Evolutionary conservation across 1,140 invertebrate species (phyloP).

Genomic region (Dendrolimus kikuchii): DNA sequence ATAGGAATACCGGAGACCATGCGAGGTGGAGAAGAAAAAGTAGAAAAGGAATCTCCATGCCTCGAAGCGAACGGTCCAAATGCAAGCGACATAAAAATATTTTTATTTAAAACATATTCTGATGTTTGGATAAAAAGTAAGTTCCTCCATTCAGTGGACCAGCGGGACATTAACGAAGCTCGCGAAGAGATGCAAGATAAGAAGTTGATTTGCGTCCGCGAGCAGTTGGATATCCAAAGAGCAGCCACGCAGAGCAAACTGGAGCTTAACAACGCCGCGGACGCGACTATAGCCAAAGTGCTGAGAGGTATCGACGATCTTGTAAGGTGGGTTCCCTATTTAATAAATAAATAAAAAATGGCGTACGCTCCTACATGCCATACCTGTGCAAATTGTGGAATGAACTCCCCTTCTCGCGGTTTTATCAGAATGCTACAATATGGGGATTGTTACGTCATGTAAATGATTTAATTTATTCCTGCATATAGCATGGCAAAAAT

Average conservation of each 20-base stretch:
- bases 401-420: too few species aligned
- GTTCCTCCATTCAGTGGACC: constrained; percentile 38
- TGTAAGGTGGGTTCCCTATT: constrained; percentile 34
- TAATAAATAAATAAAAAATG: background rate
- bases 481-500: too few species aligned
- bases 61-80: too few species aligned
- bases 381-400: too few species aligned
- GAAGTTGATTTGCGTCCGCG: constrained; percentile 17
- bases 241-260: constrained; percentile 18
- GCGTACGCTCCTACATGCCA: too few species aligned
- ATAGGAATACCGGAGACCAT: too few species aligned
- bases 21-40: too few species aligned
- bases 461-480: too few species aligned
- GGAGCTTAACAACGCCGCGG: constrained; percentile 30
- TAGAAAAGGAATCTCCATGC: too few species aligned
- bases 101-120: background rate
- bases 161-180: constrained; percentile 51
- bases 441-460: too few species aligned
- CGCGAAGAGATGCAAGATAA: constrained; percentile 37
- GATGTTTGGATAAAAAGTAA: constrained; percentile 12
- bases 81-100: too few species aligned
- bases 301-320: constrained; percentile 52
- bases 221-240: constrained; percentile 21
- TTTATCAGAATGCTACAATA: too few species aligned
- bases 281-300: constrained; percentile 37